Conservation (phyloP, 2,797 vertebrate genomes). For the Liparis tanakae region DNA sequence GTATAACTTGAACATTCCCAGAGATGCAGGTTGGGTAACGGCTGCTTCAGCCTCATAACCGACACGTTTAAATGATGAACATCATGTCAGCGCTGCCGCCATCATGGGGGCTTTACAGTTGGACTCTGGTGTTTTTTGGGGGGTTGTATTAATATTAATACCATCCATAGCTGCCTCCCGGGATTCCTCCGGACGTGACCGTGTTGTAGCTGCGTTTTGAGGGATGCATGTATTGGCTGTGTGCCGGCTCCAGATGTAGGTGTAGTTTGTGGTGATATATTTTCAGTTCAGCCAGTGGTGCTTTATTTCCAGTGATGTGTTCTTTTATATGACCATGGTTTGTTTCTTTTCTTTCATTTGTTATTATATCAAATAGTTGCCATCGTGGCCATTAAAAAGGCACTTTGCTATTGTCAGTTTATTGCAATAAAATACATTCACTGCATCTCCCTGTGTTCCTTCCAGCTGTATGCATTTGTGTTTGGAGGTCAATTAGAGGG, state of each 20-base stretch:
- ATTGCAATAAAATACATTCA: conserved; percentile 80
- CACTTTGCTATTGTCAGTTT: conserved; percentile 82
- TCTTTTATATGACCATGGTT: conserved; percentile 75
- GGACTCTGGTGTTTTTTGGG: conserved; percentile 62
- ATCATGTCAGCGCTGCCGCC: conserved; percentile 46
- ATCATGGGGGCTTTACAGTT: conserved; percentile 66
- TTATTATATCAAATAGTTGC: conserved; percentile 78
- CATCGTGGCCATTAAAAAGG: conserved; percentile 77
- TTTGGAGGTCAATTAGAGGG: conserved; percentile 13
- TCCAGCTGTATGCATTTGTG: conserved; percentile 17
- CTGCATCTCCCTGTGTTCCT: conserved; percentile 64
- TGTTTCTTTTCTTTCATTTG: conserved; percentile 56
- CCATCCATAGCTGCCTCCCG: conserved; percentile 59
- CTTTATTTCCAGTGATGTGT: conserved; percentile 80
- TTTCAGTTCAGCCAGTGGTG: conserved; percentile 81
- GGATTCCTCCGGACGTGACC: conserved; percentile 68
- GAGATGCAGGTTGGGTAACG: conserved; percentile 47
- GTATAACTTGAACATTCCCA: conserved; percentile 54
- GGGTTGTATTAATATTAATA: conserved; percentile 49
- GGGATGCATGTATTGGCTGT: conserved; percentile 79
- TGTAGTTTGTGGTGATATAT: conserved; percentile 82
- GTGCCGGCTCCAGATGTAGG: conserved; percentile 78
- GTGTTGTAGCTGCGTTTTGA: conserved; percentile 77
- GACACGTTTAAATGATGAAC: not conserved
- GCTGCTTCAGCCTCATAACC: conserved; percentile 44